phyloP scores from a whole-genome alignment of 1,140 invertebrate species.

The Protaetia brevitarsis region DNA sequence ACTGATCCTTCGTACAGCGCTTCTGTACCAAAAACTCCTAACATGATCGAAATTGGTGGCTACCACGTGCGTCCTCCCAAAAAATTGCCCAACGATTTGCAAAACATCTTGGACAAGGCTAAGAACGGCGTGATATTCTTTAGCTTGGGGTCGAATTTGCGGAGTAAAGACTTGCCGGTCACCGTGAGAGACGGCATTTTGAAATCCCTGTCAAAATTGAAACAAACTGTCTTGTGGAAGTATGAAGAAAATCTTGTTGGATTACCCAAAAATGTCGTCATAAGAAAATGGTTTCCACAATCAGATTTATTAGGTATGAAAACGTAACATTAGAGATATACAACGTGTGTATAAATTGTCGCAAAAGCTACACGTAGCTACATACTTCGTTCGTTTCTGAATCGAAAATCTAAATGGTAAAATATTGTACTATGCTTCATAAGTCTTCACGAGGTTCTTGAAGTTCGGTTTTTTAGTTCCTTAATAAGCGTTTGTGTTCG shows the following conservation, averaged over 20 bases:
- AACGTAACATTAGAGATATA: conserved; percentile 54
- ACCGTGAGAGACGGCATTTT: conserved; percentile 47
- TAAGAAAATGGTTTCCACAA: conserved; percentile 68
- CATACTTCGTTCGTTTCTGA: no score
- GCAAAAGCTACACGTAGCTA: no score
- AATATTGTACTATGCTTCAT: no score
- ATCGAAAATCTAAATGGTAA: no score
- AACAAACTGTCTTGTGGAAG: conserved; percentile 59
- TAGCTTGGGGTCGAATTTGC: conserved; percentile 53
- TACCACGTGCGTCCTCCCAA: conserved; percentile 52
- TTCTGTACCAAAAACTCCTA: conserved; percentile 50
- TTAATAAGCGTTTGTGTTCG: no score
- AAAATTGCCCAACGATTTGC: conserved; percentile 48
- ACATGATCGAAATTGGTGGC: conserved; percentile 54
- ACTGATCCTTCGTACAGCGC: conserved; percentile 49
- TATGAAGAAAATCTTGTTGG: conserved; percentile 52
- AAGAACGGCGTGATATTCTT: conserved; percentile 54
- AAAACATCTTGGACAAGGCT: conserved; percentile 50
- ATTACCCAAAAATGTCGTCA: conserved; percentile 59
- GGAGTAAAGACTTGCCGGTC: conserved; percentile 47
- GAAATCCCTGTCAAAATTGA: conserved; percentile 52
- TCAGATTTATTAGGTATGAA: conserved; percentile 54
- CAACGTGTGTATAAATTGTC: conserved; percentile 55
- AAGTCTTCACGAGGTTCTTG: no score
- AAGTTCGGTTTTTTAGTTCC: no score